These are phyloP conservation scores for Sisyra nigra DNA, from an alignment of 2,888 invertebrate genomes.

Conservation along the genomic window DNA sequence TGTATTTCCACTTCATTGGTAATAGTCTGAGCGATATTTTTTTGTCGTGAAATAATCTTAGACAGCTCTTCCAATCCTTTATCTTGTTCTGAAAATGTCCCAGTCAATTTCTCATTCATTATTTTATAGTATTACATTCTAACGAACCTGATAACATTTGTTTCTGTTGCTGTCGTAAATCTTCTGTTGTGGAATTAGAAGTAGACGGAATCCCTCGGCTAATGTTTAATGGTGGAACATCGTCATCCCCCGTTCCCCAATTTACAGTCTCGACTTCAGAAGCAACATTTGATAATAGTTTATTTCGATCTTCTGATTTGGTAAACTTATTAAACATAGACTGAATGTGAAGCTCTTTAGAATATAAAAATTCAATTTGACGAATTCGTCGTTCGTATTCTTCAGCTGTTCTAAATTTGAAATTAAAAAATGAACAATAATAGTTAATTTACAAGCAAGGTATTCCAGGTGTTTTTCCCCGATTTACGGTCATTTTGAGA, in stretches of 20 bases:
- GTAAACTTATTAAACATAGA: conserved; percentile 30
- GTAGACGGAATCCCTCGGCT: conserved; percentile 15
- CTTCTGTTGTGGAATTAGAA: conserved; percentile 27
- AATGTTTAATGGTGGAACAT: conserved; percentile 28
- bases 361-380: conserved; percentile 41
- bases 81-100: conserved; percentile 57
- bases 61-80: conserved; percentile 56
- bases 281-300: conserved; percentile 20
- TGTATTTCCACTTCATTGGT: conserved; percentile 61
- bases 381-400: conserved; percentile 44
- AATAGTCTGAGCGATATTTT: conserved; percentile 55
- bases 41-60: conserved; percentile 58
- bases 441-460: not conserved
- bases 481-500: not conserved
- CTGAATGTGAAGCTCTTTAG: conserved; percentile 38
- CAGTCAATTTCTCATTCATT: too few species aligned
- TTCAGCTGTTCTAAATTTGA: conserved; percentile 33
- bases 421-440: conserved; percentile 15
- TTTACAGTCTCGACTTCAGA: conserved; percentile 23
- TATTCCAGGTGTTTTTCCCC: not conserved
- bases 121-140: too few species aligned
- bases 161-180: conserved; percentile 39
- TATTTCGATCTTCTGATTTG: conserved; percentile 16
- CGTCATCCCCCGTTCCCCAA: conserved; percentile 24
- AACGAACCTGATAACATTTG: conserved; percentile 36